Evolutionary conservation across 2,797 vertebrate species (phyloP), one percentile per base, ranked within the genome.

Genomic region (Smutsia temminckii): DNA sequence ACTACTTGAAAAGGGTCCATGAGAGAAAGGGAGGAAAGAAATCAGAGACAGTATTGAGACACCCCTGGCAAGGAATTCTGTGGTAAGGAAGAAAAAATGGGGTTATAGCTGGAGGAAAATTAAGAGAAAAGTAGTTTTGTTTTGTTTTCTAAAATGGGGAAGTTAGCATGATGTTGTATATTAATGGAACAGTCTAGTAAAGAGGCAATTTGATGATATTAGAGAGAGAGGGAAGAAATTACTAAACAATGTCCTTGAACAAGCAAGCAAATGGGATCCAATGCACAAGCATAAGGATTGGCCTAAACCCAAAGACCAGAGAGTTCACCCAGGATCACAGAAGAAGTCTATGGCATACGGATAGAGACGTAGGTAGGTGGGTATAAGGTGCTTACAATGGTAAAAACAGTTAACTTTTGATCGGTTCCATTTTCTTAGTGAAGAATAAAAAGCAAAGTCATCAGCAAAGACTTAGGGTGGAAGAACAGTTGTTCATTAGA

Each of bases 361-460:
- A 68, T 32, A 66, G 25, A 79, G 40, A 72, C 34, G 12, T 17
- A 83, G 14, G 46, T 55, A 75, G 3, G 34, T 25, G 6, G 21
- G 8, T 27, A 20, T 68, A 71, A 37, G 20, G 21, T 27, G 61
- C 14, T 51, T 25, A 42, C 6, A 3, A 77, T 34, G 1, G 63
- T 61, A 11, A 42, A 12, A 93, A 57, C 88, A 71, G 74, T 37
- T 85, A 77, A 85, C 32, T 91, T 94, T 63, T 95, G 53, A 81
- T 9, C 64, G 63, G 63, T 74, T 83, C 69, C 37, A 74, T 72
- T 69, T 94, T 84, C 49, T 87, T 37, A 46, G 34, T 71, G 18
- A 93, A 83, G 14, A 94, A 55, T 59, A 72, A 92, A 84, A 89
- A 63, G 57, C 77, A 69, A 86, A 92, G 55, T n/a, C 51, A 57